These are phyloP conservation scores for Ophion obscuratus DNA, from an alignment of 2,888 invertebrate species.

Conservation along the genomic window DNA sequence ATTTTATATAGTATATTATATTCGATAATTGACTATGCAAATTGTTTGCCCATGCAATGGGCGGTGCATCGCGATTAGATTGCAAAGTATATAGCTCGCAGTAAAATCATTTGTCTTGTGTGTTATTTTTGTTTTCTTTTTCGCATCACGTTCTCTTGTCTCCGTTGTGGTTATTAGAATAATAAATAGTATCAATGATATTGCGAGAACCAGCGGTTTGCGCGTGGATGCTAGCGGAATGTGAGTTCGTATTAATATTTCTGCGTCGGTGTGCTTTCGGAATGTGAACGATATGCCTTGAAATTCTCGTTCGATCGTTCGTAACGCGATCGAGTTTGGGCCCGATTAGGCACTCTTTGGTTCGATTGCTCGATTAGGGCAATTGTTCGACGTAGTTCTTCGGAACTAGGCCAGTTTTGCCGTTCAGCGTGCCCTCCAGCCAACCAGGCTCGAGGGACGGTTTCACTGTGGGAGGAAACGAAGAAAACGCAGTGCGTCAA, in stretches of 20 bases:
- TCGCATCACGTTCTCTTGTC: slow-evolving; percentile 7
- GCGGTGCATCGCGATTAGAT: slow-evolving; percentile 44
- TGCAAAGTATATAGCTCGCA: slow-evolving; percentile 21
- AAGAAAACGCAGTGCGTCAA: not conserved
- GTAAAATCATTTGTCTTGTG: slow-evolving; percentile 35
- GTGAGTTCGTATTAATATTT: slow-evolving; percentile 25
- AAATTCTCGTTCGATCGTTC: slow-evolving; percentile 52
- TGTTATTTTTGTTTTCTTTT: slow-evolving; percentile 11
- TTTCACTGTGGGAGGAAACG: slow-evolving; percentile 87
- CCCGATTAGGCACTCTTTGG: slow-evolving; percentile 76
- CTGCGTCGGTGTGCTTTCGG: slow-evolving; percentile 48
- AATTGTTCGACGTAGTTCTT: slow-evolving; percentile 98
- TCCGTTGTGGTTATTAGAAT: slow-evolving; percentile 37
- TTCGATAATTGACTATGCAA: slow-evolving; percentile 71
- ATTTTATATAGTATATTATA: slow-evolving; percentile 48
- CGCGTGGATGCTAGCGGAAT: slow-evolving; percentile 48
- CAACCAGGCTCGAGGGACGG: slow-evolving; percentile 98
- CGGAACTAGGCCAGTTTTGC: slow-evolving; percentile 96
- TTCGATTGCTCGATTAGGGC: slow-evolving; percentile 85
- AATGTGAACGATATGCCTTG: slow-evolving; percentile 66
- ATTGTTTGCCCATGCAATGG: slow-evolving; percentile 61
- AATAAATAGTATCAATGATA: slow-evolving; percentile 58
- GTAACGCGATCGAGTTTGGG: slow-evolving; percentile 37
- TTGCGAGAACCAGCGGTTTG: slow-evolving; percentile 50
- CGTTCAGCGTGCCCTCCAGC: slow-evolving; percentile 97